Evolutionary conservation across 2,113 vertebrate species (phyloP), one percentile per base, ranked within the genome.

Genomic region (Poicephalus meyeri): DNA sequence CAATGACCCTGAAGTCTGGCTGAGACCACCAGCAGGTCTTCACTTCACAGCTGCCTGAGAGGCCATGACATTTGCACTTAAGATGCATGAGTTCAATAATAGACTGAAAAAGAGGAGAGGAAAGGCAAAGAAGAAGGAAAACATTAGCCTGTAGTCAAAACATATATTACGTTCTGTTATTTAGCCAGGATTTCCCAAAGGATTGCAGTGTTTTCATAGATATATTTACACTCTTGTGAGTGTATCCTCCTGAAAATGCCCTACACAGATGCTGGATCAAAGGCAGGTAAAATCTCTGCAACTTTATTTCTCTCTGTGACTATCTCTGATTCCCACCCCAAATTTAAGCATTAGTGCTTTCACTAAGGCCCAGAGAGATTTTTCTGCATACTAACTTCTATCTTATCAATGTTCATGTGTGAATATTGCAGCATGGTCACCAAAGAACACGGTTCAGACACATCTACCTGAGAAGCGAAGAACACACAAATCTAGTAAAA

Each of bases 1-100:
- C 98, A 1, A 98, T 97, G 84, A 97, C 97, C 41, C 98, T 97
- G 96, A 98, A 98, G 94, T 98, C 98, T 0, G 98, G 98, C 92
- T 98, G 98, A 13, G 98, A 98, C 98, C 98, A 98, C 98, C 98
- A 98, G 91, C 98, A 98, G 10, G 98, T 98, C 95, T 98, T 98
- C 74, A 98, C 98, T 58, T 98, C 98, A 1, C 98, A 98, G 97
- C 98, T 98, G 56, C 98, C 98, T 0, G 98, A 98, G 63, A 98
- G 96, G 39, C 98, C 98, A 1, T 98, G 98, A 47, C 98, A 98
- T 85, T 98, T 98, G 91, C 98, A 98, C 88, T 98, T 98, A 33
- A 98, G 98, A 56, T 98, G 98, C 98, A 98, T 98, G 88, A 98
- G 98, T 52, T 98, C 98, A 13, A 98, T 97, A 28, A 98, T 98